These are phyloP conservation scores for Pogona vitticeps DNA, from an alignment of 2,113 vertebrate species.

Conservation along the genomic window DNA sequence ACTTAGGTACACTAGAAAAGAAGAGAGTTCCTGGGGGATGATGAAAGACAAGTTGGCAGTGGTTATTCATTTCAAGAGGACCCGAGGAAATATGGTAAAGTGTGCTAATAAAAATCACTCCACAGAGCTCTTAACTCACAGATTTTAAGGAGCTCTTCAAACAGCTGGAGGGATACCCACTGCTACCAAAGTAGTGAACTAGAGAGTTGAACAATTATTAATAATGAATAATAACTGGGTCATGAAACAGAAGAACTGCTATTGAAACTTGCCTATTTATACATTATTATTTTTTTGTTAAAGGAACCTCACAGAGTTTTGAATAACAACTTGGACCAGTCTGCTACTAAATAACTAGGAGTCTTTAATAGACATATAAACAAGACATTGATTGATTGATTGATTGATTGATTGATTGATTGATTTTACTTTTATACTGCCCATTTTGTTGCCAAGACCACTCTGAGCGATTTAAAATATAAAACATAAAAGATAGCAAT, in stretches of 20 bases:
- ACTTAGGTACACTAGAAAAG: neutral
- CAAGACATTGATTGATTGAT: neutral
- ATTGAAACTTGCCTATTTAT: neutral
- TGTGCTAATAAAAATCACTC: slow-evolving; percentile 14
- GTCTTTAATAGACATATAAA: neutral
- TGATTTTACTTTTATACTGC: no score
- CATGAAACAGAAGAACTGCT: slow-evolving; percentile 2
- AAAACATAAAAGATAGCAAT: no score
- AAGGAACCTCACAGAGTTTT: neutral
- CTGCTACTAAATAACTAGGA: neutral
- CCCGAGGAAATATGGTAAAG: slow-evolving; percentile 17
- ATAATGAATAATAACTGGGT: slow-evolving; percentile 1
- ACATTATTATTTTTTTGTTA: neutral
- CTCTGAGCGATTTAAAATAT: no score
- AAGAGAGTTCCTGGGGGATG: slow-evolving; percentile 21
- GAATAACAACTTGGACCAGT: neutral
- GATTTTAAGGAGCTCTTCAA: slow-evolving; percentile 2
- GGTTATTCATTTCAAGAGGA: neutral
- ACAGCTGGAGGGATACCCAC: slow-evolving; percentile 8
- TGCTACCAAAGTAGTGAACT: neutral
- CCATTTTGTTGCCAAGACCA: no score
- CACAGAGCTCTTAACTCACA: slow-evolving; percentile 14
- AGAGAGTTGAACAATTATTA: slow-evolving; percentile 20
- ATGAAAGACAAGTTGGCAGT: slow-evolving; percentile 2
- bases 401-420: neutral